Evolutionary conservation across 2,113 vertebrate species (phyloP).

Genomic region (Chlorodrepanis virens): DNA sequence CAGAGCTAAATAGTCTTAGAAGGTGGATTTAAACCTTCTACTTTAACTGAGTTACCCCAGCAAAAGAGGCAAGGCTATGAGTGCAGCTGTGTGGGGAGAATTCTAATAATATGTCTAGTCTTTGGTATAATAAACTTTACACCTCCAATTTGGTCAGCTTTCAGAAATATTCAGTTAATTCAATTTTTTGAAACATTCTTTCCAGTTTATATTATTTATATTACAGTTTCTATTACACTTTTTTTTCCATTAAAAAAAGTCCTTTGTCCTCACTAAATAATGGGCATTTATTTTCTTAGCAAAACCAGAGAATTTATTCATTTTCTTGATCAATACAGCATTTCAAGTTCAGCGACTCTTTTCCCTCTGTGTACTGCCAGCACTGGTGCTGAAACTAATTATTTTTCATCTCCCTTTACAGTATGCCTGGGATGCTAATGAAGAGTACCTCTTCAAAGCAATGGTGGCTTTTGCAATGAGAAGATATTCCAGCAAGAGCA

Average conservation of each 20-base stretch:
- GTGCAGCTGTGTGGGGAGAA: not conserved
- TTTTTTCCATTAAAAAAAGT: not conserved
- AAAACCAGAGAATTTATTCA: not conserved
- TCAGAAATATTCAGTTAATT: not conserved
- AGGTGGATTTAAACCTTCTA: not conserved
- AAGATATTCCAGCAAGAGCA: conserved; percentile 52
- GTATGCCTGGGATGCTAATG: conserved; percentile 88
- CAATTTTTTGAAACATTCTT: not conserved
- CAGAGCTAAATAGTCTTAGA: not conserved
- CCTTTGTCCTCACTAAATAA: not conserved
- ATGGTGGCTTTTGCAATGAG: conserved; percentile 90
- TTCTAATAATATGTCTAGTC: not conserved
- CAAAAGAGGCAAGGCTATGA: not conserved
- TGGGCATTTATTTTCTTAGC: not conserved
- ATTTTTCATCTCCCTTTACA: conserved; percentile 68
- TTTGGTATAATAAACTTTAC: not conserved
- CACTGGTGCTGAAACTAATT: not conserved
- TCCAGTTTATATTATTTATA: not conserved
- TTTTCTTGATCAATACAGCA: not conserved
- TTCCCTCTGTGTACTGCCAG: not conserved
- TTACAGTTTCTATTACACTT: not conserved
- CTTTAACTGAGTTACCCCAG: not conserved
- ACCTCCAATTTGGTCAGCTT: not conserved
- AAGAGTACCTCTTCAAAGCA: conserved; percentile 90
- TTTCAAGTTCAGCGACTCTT: not conserved